Conservation (phyloP, 2,888 invertebrate species). For the Siphonodentalium dalli region DNA sequence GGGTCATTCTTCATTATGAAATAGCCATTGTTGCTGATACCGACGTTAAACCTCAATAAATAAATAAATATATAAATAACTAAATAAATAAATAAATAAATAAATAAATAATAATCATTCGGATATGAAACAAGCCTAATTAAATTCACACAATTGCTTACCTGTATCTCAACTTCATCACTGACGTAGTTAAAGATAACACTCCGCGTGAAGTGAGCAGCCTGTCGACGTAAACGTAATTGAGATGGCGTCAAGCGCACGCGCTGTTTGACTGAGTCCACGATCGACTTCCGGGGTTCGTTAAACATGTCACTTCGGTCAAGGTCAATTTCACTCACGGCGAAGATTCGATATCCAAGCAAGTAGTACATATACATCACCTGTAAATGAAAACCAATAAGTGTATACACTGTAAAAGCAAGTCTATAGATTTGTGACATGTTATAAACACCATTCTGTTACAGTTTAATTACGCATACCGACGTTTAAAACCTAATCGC, state of each 20-base stretch:
- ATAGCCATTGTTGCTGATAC: too few relatives aligned
- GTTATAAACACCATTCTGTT: background rate
- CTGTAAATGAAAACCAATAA: constrained; percentile 63
- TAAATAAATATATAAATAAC: too few relatives aligned
- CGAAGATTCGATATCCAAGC: constrained; percentile 90
- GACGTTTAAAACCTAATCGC: too few relatives aligned
- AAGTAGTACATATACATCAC: constrained; percentile 99
- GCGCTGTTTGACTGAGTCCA: constrained; percentile 24
- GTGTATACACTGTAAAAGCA: background rate
- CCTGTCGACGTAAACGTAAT: constrained; percentile 38
- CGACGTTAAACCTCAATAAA: too few relatives aligned
- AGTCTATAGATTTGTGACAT: too few relatives aligned
- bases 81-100: too few relatives aligned
- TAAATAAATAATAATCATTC: too few relatives aligned
- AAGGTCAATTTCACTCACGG: constrained; percentile 35
- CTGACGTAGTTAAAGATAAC: constrained; percentile 49
- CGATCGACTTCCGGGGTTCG: constrained; percentile 5
- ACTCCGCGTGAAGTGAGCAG: constrained; percentile 47
- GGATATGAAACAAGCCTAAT: too few relatives aligned
- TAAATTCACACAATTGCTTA: background rate
- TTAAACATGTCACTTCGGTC: constrained; percentile 14
- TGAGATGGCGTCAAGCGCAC: constrained; percentile 42
- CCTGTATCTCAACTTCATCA: constrained; percentile 48
- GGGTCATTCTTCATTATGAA: too few relatives aligned
- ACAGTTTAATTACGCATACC: too few relatives aligned